A percentile compares a stretch with the other conserved stretches of the same genome.
phyloP scores from a whole-genome alignment of 2,888 invertebrate genomes.

The Venusia cambrica region DNA sequence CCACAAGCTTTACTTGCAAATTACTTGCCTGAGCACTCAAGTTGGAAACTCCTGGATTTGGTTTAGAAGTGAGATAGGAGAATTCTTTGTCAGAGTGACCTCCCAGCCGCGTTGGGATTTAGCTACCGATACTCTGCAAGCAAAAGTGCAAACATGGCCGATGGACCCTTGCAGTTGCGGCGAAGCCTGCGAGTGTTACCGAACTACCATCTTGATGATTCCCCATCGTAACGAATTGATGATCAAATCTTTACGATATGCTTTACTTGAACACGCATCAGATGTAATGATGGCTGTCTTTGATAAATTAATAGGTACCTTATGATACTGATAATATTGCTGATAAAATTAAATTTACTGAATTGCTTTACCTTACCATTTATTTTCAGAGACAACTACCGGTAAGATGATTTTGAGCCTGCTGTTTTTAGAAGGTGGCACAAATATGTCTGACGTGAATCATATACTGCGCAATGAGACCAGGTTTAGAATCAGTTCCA shows the following conservation, averaged over 20 bases:
- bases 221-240: constrained; percentile 69
- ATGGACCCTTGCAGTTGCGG: constrained; percentile 66
- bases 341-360: too few relatives aligned
- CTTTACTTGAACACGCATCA: constrained; percentile 62
- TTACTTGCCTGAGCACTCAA: constrained; percentile 63
- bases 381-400: constrained; percentile 54
- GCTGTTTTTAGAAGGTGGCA: constrained; percentile 62
- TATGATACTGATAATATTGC: too few relatives aligned
- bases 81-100: constrained; percentile 64
- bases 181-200: constrained; percentile 65
- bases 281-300: constrained; percentile 61
- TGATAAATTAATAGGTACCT: constrained; percentile 65
- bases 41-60: constrained; percentile 64
- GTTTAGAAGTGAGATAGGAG: constrained; percentile 62
- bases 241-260: constrained; percentile 60
- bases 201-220: constrained; percentile 56
- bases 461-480: constrained; percentile 57
- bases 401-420: constrained; percentile 60
- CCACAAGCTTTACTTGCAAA: constrained; percentile 58
- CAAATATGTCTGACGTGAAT: constrained; percentile 56
- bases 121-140: constrained; percentile 58
- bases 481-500: constrained; percentile 52
- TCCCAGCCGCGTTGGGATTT: constrained; percentile 68
- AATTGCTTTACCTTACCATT: too few relatives aligned
- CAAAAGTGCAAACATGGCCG: constrained; percentile 57